Conservation (phyloP, 2,113 vertebrate genomes). For the Odontesthes bonariensis region DNA sequence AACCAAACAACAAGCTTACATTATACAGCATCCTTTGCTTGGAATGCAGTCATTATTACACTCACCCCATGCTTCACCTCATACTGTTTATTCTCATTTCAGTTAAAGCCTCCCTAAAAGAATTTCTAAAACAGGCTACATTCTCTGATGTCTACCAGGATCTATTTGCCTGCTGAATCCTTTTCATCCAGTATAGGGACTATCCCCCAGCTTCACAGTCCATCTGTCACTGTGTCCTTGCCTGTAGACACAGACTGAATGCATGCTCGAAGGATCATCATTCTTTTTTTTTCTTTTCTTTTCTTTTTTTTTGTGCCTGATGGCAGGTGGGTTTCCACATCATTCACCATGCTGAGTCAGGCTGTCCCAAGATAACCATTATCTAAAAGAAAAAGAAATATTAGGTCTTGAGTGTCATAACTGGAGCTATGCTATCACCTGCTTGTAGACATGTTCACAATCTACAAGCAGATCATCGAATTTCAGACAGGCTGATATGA, state of each 20-base stretch:
- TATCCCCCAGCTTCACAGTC: constrained; percentile 16
- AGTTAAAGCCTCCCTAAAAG: neutral
- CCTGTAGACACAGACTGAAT: constrained; percentile 20
- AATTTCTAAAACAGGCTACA: neutral
- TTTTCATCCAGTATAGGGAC: constrained; percentile 4
- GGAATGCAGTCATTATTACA: neutral
- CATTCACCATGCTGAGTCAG: constrained; percentile 51
- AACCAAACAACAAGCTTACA: neutral
- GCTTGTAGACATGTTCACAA: neutral
- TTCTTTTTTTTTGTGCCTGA: constrained; percentile 24
- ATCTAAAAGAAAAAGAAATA: constrained; percentile 8
- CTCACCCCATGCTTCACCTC: neutral
- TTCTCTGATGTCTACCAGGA: neutral
- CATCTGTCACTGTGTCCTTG: constrained; percentile 56
- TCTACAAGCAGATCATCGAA: neutral
- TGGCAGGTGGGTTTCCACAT: constrained; percentile 9
- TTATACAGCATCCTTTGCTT: neutral
- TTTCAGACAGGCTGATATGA: constrained; percentile 14
- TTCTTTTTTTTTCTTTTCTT: constrained; percentile 1
- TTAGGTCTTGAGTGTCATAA: neutral
- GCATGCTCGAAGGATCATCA: constrained; percentile 14
- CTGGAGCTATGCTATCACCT: neutral
- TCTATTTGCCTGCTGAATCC: constrained; percentile 8
- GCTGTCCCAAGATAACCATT: neutral
- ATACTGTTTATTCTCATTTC: neutral